A percentile compares a stretch with the other conserved stretches of the same genome.
Evolutionary conservation across 2,888 invertebrate species (phyloP).

Genomic region (Dolomedes plantarius): DNA sequence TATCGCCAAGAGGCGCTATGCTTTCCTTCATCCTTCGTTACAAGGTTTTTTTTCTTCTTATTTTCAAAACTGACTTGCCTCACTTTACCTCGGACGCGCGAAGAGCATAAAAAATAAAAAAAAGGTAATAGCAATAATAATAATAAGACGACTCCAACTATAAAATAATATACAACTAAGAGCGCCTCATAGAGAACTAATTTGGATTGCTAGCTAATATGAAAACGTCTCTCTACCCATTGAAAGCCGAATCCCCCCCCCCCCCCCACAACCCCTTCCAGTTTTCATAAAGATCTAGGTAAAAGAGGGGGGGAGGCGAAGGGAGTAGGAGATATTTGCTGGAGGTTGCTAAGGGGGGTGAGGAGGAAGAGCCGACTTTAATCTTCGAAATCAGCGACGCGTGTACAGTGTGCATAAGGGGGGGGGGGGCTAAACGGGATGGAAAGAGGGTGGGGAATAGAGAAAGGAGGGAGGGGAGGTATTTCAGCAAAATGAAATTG

Average conservation of each 20-base stretch:
- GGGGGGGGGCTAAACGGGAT: neutral
- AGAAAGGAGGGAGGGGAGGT: neutral
- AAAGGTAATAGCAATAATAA: neutral
- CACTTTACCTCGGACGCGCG: neutral
- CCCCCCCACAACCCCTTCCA: neutral
- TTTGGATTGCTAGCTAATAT: conserved; percentile 14
- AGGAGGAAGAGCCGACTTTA: conserved; percentile 43
- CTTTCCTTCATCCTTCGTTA: too few species aligned
- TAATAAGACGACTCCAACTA: neutral
- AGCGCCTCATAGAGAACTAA: neutral
- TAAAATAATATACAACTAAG: conserved; percentile 9
- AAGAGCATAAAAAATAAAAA: neutral
- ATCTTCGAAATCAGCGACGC: conserved; percentile 58
- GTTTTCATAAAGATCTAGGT: conserved; percentile 5
- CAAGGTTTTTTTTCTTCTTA: too few species aligned
- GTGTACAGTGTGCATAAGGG: conserved; percentile 17
- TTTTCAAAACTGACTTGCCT: too few species aligned
- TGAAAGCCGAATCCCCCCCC: too few species aligned
- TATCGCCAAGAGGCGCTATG: too few species aligned
- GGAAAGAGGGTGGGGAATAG: too few species aligned
- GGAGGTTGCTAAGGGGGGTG: neutral
- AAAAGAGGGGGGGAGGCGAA: neutral
- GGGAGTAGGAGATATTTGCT: conserved; percentile 35
- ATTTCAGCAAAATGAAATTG: conserved; percentile 41
- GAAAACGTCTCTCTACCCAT: too few species aligned